These are phyloP conservation scores for Lycia hirtaria DNA, from an alignment of 2,888 invertebrate species.

Conservation along the genomic window DNA sequence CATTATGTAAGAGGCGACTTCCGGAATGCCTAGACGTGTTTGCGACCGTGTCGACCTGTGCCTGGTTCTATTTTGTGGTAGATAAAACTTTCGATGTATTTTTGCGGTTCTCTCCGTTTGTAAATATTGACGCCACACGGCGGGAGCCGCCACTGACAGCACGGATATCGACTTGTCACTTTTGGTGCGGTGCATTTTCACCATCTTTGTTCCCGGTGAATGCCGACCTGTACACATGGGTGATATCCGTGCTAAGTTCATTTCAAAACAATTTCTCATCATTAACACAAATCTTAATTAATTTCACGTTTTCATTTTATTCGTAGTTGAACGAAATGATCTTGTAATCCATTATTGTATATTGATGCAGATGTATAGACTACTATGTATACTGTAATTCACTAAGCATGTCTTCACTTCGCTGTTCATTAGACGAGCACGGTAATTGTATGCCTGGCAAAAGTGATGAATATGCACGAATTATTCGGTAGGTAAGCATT, in stretches of 20 bases:
- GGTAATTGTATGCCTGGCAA: conserved; percentile 58
- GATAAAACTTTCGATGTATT: conserved; percentile 61
- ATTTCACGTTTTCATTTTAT: conserved; percentile 47
- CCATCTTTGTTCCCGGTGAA: background rate
- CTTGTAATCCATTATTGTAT: conserved; percentile 43
- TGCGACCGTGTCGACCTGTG: conserved; percentile 84
- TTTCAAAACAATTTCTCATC: conserved; percentile 39
- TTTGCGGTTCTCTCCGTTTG: conserved; percentile 52
- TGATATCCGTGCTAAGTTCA: conserved; percentile 55
- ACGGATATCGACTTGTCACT: conserved; percentile 32
- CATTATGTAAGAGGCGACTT: conserved; percentile 92
- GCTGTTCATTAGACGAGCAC: conserved; percentile 62
- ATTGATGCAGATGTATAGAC: conserved; percentile 48
- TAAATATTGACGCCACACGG: conserved; percentile 38
- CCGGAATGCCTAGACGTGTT: conserved; percentile 79
- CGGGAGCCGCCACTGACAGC: conserved; percentile 42
- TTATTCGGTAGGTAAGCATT: conserved; percentile 44
- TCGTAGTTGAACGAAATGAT: conserved; percentile 56
- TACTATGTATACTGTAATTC: conserved; percentile 34
- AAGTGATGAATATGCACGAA: conserved; percentile 62
- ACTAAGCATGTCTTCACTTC: conserved; percentile 71
- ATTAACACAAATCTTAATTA: conserved; percentile 58
- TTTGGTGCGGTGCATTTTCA: conserved; percentile 18
- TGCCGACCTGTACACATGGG: conserved; percentile 30
- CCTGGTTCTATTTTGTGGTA: conserved; percentile 68